phyloP scores from a whole-genome alignment of 2,113 vertebrate species.

The Pterocles burchelli region DNA sequence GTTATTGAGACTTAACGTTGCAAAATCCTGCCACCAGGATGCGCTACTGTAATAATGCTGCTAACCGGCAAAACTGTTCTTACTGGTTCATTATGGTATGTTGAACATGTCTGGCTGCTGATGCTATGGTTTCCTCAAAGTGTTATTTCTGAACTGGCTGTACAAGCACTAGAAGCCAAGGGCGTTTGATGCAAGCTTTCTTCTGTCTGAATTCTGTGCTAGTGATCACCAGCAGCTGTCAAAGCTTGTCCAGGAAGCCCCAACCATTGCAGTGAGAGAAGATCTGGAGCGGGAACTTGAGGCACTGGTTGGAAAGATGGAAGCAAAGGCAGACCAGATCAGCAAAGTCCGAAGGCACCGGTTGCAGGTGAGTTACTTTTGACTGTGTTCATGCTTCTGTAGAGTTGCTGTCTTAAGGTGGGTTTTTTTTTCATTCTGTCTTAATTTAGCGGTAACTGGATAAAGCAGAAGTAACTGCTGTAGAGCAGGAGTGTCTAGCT shows the following conservation, averaged over 20 bases:
- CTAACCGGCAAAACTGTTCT: background rate
- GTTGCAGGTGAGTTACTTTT: slow-evolving; percentile 75
- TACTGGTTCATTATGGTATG: background rate
- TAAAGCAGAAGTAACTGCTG: background rate
- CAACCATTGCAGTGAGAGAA: slow-evolving; percentile 74
- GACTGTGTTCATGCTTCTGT: background rate
- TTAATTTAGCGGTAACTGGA: background rate
- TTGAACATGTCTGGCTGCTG: background rate
- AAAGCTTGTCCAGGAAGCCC: slow-evolving; percentile 81
- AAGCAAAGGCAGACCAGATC: slow-evolving; percentile 94
- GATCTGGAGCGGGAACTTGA: slow-evolving; percentile 86
- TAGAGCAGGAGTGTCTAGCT: background rate
- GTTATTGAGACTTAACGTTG: background rate
- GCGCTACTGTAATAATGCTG: background rate
- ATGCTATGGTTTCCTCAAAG: background rate
- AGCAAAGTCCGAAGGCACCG: slow-evolving; percentile 86
- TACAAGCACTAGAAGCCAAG: background rate
- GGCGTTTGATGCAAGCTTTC: background rate
- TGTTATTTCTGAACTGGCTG: background rate
- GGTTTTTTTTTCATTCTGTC: background rate
- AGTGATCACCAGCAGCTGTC: slow-evolving; percentile 88
- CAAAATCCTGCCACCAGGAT: background rate
- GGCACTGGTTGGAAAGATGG: slow-evolving; percentile 87
- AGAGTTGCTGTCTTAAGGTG: background rate
- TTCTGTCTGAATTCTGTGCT: background rate